Evolutionary conservation across 2,888 invertebrate species (phyloP).

Genomic region (Abrostola triplasia): DNA sequence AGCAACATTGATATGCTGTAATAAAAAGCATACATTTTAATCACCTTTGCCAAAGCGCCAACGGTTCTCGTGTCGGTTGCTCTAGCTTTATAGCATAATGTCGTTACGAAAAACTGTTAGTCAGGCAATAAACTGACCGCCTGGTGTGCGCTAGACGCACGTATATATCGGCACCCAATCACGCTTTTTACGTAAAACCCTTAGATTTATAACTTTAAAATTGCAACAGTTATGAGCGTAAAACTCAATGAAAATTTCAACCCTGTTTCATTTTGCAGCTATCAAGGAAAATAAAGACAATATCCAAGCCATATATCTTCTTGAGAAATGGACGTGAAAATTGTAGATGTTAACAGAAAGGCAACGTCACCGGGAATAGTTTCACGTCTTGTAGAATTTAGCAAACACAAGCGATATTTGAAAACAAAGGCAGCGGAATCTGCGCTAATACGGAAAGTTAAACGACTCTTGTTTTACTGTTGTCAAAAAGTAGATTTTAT

Average conservation of each 20-base stretch:
- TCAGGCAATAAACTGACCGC: background rate
- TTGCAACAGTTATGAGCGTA: constrained; percentile 4
- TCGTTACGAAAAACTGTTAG: background rate
- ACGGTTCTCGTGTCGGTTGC: no score
- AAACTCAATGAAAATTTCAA: constrained; percentile 28
- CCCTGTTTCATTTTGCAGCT: constrained; percentile 33
- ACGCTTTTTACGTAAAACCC: background rate
- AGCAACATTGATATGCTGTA: background rate
- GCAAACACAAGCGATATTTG: constrained; percentile 50
- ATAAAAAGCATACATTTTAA: background rate
- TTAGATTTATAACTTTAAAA: constrained; percentile 2
- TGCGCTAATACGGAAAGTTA: constrained; percentile 74
- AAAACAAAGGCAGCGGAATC: constrained; percentile 57
- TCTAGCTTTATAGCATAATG: background rate
- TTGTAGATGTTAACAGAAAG: constrained; percentile 52
- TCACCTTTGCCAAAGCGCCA: background rate
- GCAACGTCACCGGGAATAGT: constrained; percentile 56
- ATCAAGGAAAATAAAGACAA: constrained; percentile 50
- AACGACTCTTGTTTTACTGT: constrained; percentile 75
- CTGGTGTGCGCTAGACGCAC: background rate
- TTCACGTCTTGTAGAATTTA: constrained; percentile 41
- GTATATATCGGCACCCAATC: background rate
- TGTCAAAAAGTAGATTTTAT: constrained; percentile 74
- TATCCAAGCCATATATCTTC: constrained; percentile 56
- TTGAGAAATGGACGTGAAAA: constrained; percentile 62